phyloP scores from a whole-genome alignment of 2,113 vertebrate species.

The Ctenomys sociabilis region DNA sequence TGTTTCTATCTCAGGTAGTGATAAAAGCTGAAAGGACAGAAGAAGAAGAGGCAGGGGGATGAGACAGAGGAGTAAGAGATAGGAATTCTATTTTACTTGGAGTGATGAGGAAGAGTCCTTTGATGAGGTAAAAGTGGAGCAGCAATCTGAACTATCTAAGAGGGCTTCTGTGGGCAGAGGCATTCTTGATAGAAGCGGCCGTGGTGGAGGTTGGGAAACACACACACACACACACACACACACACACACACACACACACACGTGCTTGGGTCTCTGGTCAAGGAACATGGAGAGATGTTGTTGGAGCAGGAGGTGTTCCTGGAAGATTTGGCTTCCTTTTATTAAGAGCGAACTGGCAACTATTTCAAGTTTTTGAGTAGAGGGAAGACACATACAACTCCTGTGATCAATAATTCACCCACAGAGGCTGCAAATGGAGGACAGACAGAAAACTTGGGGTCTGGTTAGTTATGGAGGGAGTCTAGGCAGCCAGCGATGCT shows the following conservation, averaged over 20 bases:
- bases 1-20: neutral
- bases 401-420: neutral
- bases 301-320: neutral
- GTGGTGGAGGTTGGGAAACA: neutral
- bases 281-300: neutral
- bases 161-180: neutral
- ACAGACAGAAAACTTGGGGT: neutral
- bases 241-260: too few species aligned
- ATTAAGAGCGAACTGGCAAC: neutral
- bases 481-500: neutral
- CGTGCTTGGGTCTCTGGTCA: accelerated
- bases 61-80: neutral
- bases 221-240: accelerated
- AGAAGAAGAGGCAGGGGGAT: neutral
- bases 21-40: neutral
- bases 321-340: neutral
- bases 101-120: neutral
- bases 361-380: neutral
- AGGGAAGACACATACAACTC: neutral
- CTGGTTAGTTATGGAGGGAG: neutral
- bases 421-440: neutral
- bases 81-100: neutral
- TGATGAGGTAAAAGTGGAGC: neutral
- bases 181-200: neutral
- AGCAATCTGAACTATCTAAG: neutral